Evolutionary conservation across 2,888 invertebrate species (phyloP), one percentile per base, ranked within the genome.

Genomic region (Ptilodon capucinus): DNA sequence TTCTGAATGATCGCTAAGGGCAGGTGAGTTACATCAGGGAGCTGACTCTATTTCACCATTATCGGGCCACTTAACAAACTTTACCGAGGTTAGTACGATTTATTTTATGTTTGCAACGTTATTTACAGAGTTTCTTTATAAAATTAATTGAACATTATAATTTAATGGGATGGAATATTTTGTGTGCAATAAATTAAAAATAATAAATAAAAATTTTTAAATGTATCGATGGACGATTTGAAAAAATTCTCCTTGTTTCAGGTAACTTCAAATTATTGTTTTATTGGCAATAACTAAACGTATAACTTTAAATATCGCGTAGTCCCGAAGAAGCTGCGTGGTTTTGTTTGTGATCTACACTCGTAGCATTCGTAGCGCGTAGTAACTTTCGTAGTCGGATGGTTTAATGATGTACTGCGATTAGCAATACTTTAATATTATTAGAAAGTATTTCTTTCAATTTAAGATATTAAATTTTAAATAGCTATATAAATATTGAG

Each of bases 21-120:
- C 32, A 14, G 14, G 14, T 32, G 32, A 32, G 32, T 32, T 32
- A 48, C 30, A 40, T 46, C 34, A 36, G 30, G 13, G 21, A 38
- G 34, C 44, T 35, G 21, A 6, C 48, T 48, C 53, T 58, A 56
- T 52, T 52, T 40, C 38, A 3, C 42, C 44, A 45, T 53, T 34
- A 49, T 49, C 35, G 30, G 11, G 32, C 44, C 32, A 14, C 32
- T 32, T 32, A 14, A 14, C 32, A 32, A 32, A 32, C 32, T 32
- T 32, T 32, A 2, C 32, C 1, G 14, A 14, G 32, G 14, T 32
- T 14, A 42, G 36, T 48, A 46, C 41, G 51, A 49, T 51, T 62
- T 48, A 46, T 58, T 48, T 52, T 51, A 62, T 51, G 47, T 58
- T 46, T 46, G 57, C 44, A 17, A 47, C 36, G 45, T 51, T 51